Base-by-base conservation (phyloP, 2,888 invertebrate species). In the Drosophila incognita region DNA sequence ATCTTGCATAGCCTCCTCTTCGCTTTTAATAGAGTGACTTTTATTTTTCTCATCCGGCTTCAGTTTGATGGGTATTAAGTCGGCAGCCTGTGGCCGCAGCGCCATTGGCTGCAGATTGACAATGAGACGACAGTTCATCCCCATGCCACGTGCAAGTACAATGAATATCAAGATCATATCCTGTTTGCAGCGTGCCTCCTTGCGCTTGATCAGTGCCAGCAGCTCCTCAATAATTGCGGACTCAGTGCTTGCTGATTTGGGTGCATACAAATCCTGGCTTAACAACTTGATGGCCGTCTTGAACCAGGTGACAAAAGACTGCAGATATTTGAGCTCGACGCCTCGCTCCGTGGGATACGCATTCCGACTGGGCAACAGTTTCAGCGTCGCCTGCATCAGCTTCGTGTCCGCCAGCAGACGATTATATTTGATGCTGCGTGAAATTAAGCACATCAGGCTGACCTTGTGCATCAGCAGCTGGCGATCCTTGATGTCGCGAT, bases 381-480 rank as follows among this genome's bases (percentile, higher is more conserved):
- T 96, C 29, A 98, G 92, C 1, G 95, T 95, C 31, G 95, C 93
- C 29, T 95, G 95, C 93, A 97, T 94, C 24, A 97, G 91, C 51
- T 94, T 94, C 58, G 95, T 94, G 80, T 95, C 94, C 91, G 96
- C 96, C 24, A 97, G 92, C 56, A 95, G 91, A 49, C 93, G 91
- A 92, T 97, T 97, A 0, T 98, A 94, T 90, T 95, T 95, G 90
- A 96, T 95, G 1, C 97, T 97, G 91, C 97, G 96, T 0, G 96
- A 95, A 33, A 99, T 92, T 94, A 97, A 96, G 91, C 97, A 96
- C 21, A 98, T 93, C 8, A 98, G 93, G 93, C 97, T 96, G 15
- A 96, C 96, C 95, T 98, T 98, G 91, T 99, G 98, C 90, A 97
- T 94, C 59, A 95, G 94, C 36, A 97, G 93, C 93, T 98, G 97